Evolutionary conservation across 2,113 vertebrate genomes (phyloP).

Genomic region (Leptobrachium ailaonicum): DNA sequence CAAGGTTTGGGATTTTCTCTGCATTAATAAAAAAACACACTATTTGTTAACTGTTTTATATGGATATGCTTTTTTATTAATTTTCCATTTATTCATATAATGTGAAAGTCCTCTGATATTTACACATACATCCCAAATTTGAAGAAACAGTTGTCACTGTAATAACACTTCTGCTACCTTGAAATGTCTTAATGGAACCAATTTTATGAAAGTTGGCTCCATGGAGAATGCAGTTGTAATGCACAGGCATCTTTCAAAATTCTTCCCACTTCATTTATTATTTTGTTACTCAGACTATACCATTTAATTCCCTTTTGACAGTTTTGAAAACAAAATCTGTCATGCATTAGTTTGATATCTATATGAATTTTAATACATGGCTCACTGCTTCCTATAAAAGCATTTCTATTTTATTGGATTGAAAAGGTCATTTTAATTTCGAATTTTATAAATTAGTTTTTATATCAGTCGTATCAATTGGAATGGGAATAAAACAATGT

Average conservation of each 20-base stretch:
- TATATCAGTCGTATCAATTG: slow-evolving; percentile 6
- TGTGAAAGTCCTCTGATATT: slow-evolving; percentile 31
- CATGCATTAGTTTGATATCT: slow-evolving; percentile 9
- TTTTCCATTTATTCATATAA: slow-evolving; percentile 6
- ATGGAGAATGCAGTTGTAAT: slow-evolving; percentile 16
- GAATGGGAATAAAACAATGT: background rate
- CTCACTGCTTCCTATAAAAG: background rate
- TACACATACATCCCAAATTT: slow-evolving; percentile 25
- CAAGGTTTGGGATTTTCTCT: too few relatives aligned
- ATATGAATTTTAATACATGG: slow-evolving; percentile 25
- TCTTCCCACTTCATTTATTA: slow-evolving; percentile 22
- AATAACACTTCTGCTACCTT: slow-evolving; percentile 37
- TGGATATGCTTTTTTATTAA: background rate
- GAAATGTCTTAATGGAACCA: slow-evolving; percentile 27
- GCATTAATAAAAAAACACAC: slow-evolving; percentile 9
- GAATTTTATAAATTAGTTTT: slow-evolving; percentile 15
- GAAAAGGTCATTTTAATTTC: slow-evolving; percentile 20
- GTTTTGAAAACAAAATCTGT: slow-evolving; percentile 30
- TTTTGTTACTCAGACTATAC: slow-evolving; percentile 24
- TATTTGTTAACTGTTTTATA: background rate
- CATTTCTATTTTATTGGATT: background rate
- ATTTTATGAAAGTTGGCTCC: slow-evolving; percentile 25
- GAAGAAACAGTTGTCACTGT: slow-evolving; percentile 9
- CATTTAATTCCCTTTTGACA: slow-evolving; percentile 21
- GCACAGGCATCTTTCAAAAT: background rate